Percentiles rank a stretch among this genome's conserved stretches.
Evolutionary conservation across 2,113 vertebrate species (phyloP).

Genomic region (Boleophthalmus pectinirostris): DNA sequence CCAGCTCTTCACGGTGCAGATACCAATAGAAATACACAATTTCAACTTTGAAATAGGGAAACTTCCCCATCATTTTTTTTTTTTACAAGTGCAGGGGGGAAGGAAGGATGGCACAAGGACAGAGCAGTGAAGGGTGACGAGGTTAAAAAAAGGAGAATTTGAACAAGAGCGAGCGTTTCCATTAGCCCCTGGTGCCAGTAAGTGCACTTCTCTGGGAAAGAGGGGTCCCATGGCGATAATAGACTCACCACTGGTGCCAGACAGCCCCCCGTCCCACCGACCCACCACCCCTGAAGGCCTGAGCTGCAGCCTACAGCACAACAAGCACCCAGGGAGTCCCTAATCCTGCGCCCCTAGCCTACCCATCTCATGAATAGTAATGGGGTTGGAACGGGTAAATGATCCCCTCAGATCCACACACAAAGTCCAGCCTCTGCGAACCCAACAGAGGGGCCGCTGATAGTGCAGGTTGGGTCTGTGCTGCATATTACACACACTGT

Average conservation of each 20-base stretch:
- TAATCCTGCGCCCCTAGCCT: slow-evolving; percentile 78
- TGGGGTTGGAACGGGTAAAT: slow-evolving; percentile 75
- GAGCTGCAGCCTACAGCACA: slow-evolving; percentile 75
- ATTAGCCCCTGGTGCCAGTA: slow-evolving; percentile 68
- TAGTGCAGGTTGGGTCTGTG: slow-evolving; percentile 60
- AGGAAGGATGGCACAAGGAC: slow-evolving; percentile 41
- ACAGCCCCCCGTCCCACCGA: slow-evolving; percentile 63
- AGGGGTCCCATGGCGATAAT: slow-evolving; percentile 72
- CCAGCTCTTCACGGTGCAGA: slow-evolving; percentile 59
- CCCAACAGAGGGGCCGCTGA: slow-evolving; percentile 57
- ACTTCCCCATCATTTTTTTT: slow-evolving; percentile 51
- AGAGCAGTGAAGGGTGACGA: slow-evolving; percentile 41
- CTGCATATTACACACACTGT: slow-evolving; percentile 61
- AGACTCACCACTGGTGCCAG: slow-evolving; percentile 73
- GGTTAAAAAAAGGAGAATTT: slow-evolving; percentile 63
- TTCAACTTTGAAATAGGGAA: slow-evolving; percentile 62
- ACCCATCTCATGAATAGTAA: slow-evolving; percentile 83
- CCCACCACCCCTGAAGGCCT: slow-evolving; percentile 60
- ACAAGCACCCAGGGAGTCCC: slow-evolving; percentile 79
- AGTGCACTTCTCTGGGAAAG: slow-evolving; percentile 70
- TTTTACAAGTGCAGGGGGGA: slow-evolving; percentile 40
- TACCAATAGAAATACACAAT: slow-evolving; percentile 53
- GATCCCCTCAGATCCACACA: slow-evolving; percentile 73
- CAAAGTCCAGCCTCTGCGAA: slow-evolving; percentile 64
- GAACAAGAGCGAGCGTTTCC: slow-evolving; percentile 70